Evolutionary conservation across 2,888 invertebrate genomes (phyloP).

Genomic region (Fabriciana adippe): DNA sequence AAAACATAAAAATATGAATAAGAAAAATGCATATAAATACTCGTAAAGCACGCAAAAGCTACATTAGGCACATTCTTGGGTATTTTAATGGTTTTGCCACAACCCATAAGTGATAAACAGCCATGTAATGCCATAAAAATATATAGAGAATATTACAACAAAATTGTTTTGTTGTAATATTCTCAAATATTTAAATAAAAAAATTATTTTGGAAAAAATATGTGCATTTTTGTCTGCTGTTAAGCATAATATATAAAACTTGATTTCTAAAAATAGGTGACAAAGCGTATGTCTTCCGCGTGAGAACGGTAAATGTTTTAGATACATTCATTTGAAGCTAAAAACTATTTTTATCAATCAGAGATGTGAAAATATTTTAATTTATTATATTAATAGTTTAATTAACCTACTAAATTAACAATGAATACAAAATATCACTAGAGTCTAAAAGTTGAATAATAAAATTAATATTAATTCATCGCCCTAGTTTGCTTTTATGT

Average conservation of each 20-base stretch:
- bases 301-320: no score
- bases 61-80: constrained; percentile 34
- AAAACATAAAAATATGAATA: constrained; percentile 15
- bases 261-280: no score
- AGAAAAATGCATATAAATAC: constrained; percentile 17
- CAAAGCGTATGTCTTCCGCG: no score
- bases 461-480: constrained; percentile 1
- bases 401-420: constrained; percentile 3
- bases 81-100: constrained; percentile 26
- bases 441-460: constrained; percentile 1
- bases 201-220: no score
- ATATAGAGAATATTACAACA: no score
- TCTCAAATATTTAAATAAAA: no score
- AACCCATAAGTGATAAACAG: neutral
- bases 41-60: constrained; percentile 25
- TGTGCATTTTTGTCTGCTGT: no score
- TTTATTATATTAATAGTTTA: constrained; percentile 1
- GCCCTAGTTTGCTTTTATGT: constrained; percentile 14
- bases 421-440: neutral
- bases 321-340: no score
- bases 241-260: no score
- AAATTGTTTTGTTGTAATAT: no score
- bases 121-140: neutral
- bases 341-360: neutral
- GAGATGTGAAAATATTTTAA: neutral